A percentile compares a stretch with the other conserved stretches of the same genome.
Conservation (phyloP, 1,140 invertebrate genomes). For the Drosophila albomicans region DNA sequence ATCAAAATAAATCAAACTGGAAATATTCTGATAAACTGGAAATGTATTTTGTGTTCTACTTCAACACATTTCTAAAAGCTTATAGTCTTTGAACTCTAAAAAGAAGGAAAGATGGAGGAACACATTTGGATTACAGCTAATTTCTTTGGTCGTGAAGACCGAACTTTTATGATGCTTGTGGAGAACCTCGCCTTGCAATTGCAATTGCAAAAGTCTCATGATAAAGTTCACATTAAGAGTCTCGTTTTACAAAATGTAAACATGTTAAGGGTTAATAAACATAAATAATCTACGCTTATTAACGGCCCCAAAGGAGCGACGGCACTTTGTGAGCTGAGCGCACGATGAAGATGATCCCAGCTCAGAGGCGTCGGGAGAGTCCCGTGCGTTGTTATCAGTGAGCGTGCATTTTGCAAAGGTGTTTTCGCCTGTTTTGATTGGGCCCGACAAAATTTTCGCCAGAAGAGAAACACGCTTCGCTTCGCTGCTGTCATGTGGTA, state of each 20-base stretch:
- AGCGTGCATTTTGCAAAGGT: constrained; percentile 82
- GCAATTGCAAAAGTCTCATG: constrained; percentile 66
- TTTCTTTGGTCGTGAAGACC: not conserved
- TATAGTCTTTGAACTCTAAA: too few species aligned
- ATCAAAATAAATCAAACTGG: too few species aligned
- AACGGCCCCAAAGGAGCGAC: constrained; percentile 61
- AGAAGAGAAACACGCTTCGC: constrained; percentile 1
- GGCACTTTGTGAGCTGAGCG: constrained; percentile 29
- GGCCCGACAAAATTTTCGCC: constrained; percentile 13
- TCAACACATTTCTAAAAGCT: too few species aligned
- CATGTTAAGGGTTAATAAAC: constrained; percentile 85
- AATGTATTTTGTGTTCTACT: too few species aligned
- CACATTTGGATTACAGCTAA: not conserved
- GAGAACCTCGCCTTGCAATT: constrained; percentile 33
- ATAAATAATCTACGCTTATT: constrained; percentile 85
- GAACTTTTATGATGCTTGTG: too few species aligned
- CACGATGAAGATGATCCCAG: constrained; percentile 11
- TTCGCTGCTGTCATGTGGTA: constrained; percentile 27
- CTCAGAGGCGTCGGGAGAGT: constrained; percentile 24
- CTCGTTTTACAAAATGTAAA: constrained; percentile 85
- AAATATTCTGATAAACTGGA: too few species aligned
- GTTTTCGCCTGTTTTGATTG: constrained; percentile 75
- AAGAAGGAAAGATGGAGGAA: too few species aligned
- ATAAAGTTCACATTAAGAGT: constrained; percentile 85
- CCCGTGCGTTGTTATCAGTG: constrained; percentile 57